These are phyloP conservation scores for Caiman crocodilus DNA, from an alignment of 2,797 vertebrate genomes.

Conservation along the genomic window DNA sequence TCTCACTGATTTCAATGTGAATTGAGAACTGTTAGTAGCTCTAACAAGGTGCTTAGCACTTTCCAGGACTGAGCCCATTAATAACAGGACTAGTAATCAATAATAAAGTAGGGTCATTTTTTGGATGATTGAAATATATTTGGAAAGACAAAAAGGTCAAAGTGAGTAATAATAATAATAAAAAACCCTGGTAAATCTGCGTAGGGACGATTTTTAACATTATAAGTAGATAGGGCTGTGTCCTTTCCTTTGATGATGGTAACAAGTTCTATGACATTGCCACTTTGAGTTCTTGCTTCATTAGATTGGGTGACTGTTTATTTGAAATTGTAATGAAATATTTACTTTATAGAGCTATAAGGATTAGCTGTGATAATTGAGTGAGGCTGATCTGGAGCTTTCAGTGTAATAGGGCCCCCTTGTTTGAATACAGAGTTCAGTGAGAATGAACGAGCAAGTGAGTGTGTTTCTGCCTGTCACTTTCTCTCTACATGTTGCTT, in stretches of 20 bases:
- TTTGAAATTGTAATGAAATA: slow-evolving; percentile 99
- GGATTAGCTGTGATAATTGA: slow-evolving; percentile 99
- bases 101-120: slow-evolving; percentile 1
- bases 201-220: slow-evolving; percentile 60
- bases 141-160: slow-evolving; percentile 60
- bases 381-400: slow-evolving; percentile 91
- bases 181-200: slow-evolving; percentile 60
- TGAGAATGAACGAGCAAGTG: slow-evolving; percentile 91
- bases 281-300: slow-evolving; percentile 94
- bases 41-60: not conserved
- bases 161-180: not conserved
- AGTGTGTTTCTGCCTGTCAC: slow-evolving; percentile 97
- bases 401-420: slow-evolving; percentile 90
- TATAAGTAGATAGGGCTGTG: slow-evolving; percentile 79
- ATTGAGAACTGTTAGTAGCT: not conserved
- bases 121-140: slow-evolving; percentile 48
- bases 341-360: slow-evolving; percentile 99
- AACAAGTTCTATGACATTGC: slow-evolving; percentile 87
- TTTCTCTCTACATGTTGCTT: slow-evolving; percentile 98
- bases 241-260: slow-evolving; percentile 84
- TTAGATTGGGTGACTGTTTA: slow-evolving; percentile 98
- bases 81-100: not conserved
- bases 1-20: fast-evolving
- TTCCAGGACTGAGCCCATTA: not conserved
- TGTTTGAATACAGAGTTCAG: slow-evolving; percentile 97